These are phyloP conservation scores for Drosophila buzzatii DNA, from an alignment of 2,888 invertebrate species.

Conservation along the genomic window DNA sequence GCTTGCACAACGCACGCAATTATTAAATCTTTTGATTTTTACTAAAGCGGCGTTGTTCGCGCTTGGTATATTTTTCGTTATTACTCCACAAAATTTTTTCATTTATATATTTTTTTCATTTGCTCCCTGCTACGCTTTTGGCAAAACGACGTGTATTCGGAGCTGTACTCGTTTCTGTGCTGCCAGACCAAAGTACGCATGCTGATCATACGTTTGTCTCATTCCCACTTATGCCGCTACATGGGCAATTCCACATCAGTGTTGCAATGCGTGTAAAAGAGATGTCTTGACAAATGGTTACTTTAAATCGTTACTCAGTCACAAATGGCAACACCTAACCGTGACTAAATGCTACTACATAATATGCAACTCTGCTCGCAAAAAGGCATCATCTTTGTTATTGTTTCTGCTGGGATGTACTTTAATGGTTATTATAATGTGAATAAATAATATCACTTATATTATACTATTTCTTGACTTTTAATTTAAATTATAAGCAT, in stretches of 20 bases:
- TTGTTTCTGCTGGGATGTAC: conserved; percentile 25
- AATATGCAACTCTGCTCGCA: conserved; percentile 54
- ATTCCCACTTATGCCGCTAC: conserved; percentile 34
- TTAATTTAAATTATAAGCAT: background rate
- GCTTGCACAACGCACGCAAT: conserved; percentile 50
- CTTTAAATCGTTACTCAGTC: conserved; percentile 51
- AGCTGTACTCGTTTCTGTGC: conserved; percentile 78
- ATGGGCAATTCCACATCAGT: conserved; percentile 46
- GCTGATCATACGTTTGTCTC: conserved; percentile 41
- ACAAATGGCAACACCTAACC: conserved; percentile 47
- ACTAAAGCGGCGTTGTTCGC: conserved; percentile 72
- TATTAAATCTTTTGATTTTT: conserved; percentile 47
- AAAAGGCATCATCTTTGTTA: conserved; percentile 42
- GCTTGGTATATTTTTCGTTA: conserved; percentile 59
- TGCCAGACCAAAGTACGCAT: conserved; percentile 75
- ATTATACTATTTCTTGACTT: background rate
- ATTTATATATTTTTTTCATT: conserved; percentile 72
- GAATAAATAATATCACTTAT: background rate
- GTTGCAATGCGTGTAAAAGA: conserved; percentile 60
- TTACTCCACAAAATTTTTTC: conserved; percentile 71
- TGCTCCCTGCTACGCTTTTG: conserved; percentile 73
- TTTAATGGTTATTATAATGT: background rate
- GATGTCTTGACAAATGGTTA: conserved; percentile 53
- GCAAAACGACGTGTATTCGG: conserved; percentile 81
- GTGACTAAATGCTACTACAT: conserved; percentile 50